A percentile compares a stretch with the other conserved stretches of the same genome.
Evolutionary conservation across 2,113 vertebrate species (phyloP).

Genomic region (Glaucomys volans): DNA sequence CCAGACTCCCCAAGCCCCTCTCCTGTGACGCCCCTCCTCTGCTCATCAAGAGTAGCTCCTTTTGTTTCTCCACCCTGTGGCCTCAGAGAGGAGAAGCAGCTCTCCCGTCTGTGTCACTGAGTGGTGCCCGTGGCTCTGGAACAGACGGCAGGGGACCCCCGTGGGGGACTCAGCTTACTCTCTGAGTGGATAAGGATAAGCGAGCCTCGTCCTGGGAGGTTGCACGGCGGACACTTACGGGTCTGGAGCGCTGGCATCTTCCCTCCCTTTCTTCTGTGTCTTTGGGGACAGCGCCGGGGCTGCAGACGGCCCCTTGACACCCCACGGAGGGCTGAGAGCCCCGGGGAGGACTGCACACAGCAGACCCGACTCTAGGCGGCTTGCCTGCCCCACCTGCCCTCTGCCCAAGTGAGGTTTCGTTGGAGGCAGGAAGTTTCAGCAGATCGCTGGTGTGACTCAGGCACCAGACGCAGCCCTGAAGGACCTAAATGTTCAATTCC

Average conservation of each 20-base stretch:
- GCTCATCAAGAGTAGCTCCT: not conserved
- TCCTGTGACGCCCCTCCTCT: not conserved
- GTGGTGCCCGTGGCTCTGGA: rapidly evolving
- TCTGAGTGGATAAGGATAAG: too few species aligned
- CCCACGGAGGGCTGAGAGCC: too few species aligned
- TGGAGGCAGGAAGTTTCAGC: not conserved
- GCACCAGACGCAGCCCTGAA: not conserved
- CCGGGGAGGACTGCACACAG: rapidly evolving
- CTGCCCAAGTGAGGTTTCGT: not conserved
- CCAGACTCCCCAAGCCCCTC: not conserved
- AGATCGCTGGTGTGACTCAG: not conserved
- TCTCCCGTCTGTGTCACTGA: rapidly evolving
- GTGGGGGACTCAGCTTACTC: not conserved
- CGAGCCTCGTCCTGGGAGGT: not conserved
- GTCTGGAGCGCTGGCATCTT: not conserved
- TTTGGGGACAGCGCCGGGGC: not conserved
- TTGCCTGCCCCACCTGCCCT: not conserved
- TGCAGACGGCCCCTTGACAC: not conserved
- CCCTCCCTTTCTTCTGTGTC: not conserved
- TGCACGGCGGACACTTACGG: rapidly evolving
- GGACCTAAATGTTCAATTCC: not conserved
- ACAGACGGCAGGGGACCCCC: rapidly evolving
- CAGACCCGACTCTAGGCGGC: not conserved
- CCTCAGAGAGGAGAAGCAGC: not conserved
- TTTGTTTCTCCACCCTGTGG: too few species aligned